Evolutionary conservation across 2,797 vertebrate species (phyloP), one percentile per base, ranked within the genome.

Genomic region (Phataginus tricuspis): DNA sequence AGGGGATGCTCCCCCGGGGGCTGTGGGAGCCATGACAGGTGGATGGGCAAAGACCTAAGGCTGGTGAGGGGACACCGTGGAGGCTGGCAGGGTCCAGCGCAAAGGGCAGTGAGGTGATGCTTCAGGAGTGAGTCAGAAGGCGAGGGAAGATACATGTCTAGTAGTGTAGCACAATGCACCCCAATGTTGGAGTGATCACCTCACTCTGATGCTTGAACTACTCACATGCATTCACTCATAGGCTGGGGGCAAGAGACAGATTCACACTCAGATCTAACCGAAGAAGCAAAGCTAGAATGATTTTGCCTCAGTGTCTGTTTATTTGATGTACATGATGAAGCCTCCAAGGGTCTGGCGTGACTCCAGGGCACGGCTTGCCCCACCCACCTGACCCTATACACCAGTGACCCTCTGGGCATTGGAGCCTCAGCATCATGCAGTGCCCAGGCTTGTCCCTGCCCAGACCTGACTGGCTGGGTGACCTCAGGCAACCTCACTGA

Each of bases 271-370:
- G 25, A 51, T n/a, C 49, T 51, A 57, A 69, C 51, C 0, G 37
- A 23, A 14, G 59, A 39, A 45, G 61, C 9, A 25, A 59, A 7
- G 42, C 55, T 42, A 45, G 14, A 63, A 31, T 13, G 23, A 53
- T 59, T 78, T 82, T 37, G 39, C 39, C 4, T 49, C 75, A 87
- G 37, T 63, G 19, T 80, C 55, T 21, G 1, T 95, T 95, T 79
- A 72, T 14, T 90, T 51, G n/a, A 87, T 42, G 27, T 61, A 39
- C 25, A 1, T 61, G 69, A 57, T 55, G 27, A 63, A 55, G 45
- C 37, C 64, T 86, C 80, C 37, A 64, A 79, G 55, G 19, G 42
- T 31, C 25, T 71, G 49, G 25, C 0, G 0, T 0, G 0, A 49
- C 25, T 18, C 49, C 34, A 39, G 71, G 31, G 29, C 1, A 1